phyloP scores from a whole-genome alignment of 2,797 vertebrate species.

The Sebastes jordani region DNA sequence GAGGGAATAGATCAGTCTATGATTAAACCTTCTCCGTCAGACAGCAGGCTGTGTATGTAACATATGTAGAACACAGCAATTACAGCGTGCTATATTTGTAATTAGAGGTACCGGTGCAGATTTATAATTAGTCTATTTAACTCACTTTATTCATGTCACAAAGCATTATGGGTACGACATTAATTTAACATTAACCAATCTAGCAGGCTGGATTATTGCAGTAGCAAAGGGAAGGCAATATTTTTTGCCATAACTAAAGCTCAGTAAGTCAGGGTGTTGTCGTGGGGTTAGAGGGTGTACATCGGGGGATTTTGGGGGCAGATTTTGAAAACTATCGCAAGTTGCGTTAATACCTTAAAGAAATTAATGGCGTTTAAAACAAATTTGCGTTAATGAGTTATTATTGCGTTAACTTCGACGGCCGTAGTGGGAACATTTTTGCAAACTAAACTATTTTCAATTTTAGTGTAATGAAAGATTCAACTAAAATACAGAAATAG shows the following conservation, averaged over 20 bases:
- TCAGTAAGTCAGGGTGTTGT: too few relatives aligned
- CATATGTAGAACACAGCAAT: not conserved
- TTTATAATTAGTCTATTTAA: constrained; percentile 22
- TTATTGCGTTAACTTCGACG: too few relatives aligned
- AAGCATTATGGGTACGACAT: not conserved
- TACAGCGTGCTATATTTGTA: constrained; percentile 10
- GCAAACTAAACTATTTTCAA: not conserved
- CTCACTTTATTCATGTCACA: not conserved
- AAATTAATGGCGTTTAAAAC: too few relatives aligned
- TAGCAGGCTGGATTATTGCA: not conserved
- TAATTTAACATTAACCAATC: not conserved
- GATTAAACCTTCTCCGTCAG: not conserved
- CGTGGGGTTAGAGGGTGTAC: too few relatives aligned
- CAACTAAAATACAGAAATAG: not conserved
- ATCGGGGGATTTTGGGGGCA: too few relatives aligned
- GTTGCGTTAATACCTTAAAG: too few relatives aligned
- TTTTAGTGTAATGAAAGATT: not conserved
- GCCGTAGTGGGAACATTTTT: not conserved
- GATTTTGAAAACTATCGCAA: too few relatives aligned
- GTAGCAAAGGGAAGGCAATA: not conserved
- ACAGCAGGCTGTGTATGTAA: constrained; percentile 5
- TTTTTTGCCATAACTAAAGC: too few relatives aligned
- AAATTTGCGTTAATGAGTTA: too few relatives aligned
- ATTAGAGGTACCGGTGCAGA: not conserved
- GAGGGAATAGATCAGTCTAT: not conserved